Conservation (phyloP, 2,797 vertebrate genomes). For the Parauchenoglanis punctatus region DNA sequence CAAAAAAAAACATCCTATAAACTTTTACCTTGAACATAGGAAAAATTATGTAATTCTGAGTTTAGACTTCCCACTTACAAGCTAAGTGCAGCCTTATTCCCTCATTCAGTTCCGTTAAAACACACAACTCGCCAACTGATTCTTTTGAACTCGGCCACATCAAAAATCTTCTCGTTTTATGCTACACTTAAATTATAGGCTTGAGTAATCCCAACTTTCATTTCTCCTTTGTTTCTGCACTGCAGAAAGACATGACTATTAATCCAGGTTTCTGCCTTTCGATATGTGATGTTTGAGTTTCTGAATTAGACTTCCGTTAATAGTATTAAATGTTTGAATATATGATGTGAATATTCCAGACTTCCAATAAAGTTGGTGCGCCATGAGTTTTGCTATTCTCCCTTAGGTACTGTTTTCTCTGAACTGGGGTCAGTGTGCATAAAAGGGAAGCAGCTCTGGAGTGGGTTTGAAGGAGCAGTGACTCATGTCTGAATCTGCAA, state of each 20-base stretch:
- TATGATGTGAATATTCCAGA: neutral
- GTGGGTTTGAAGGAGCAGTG: slow-evolving; percentile 17
- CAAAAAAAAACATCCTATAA: neutral
- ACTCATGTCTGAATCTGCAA: slow-evolving; percentile 41
- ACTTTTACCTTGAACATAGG: neutral
- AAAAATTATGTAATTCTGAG: neutral
- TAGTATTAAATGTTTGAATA: neutral
- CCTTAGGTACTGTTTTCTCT: slow-evolving; percentile 29
- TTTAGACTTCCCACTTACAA: neutral
- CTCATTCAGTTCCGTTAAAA: neutral
- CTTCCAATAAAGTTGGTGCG: neutral
- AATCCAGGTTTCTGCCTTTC: neutral
- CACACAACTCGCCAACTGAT: neutral
- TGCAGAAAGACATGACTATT: neutral
- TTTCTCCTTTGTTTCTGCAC: slow-evolving; percentile 1
- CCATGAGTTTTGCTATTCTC: neutral
- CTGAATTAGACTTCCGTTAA: neutral
- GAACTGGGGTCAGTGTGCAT: neutral
- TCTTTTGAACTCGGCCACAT: neutral
- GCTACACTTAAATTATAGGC: neutral
- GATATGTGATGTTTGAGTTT: neutral
- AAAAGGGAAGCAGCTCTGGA: slow-evolving; percentile 36
- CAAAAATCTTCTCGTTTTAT: neutral
- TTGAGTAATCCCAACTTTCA: slow-evolving; percentile 3
- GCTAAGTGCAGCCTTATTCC: neutral